phyloP scores from a whole-genome alignment of 2,797 vertebrate species.

The Mycteria americana region DNA sequence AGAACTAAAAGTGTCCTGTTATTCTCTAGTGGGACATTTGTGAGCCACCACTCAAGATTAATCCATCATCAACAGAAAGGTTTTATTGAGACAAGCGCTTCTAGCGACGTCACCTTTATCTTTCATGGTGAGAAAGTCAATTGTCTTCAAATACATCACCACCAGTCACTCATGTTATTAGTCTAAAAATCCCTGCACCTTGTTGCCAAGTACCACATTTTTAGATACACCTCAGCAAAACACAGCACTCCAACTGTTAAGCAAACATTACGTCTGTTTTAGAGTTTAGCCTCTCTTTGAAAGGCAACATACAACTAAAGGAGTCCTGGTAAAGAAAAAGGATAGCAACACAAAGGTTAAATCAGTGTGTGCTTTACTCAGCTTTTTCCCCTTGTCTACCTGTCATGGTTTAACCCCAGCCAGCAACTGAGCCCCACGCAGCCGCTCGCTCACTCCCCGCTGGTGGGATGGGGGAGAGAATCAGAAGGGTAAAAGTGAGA shows the following conservation, averaged over 20 bases:
- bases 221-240: not conserved
- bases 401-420: too few relatives aligned
- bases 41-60: not conserved
- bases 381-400: not conserved
- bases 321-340: not conserved
- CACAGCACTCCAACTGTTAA: not conserved
- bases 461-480: too few relatives aligned
- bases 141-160: not conserved
- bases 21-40: not conserved
- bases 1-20: not conserved
- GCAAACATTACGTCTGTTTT: not conserved
- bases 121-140: not conserved
- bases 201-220: not conserved
- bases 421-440: too few relatives aligned
- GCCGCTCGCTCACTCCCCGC: too few relatives aligned
- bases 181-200: not conserved
- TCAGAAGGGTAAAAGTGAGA: too few relatives aligned
- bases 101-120: not conserved
- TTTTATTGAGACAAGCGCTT: not conserved
- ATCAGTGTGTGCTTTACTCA: not conserved
- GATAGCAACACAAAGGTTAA: not conserved
- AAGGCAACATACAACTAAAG: not conserved
- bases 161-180: not conserved
- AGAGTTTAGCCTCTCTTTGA: not conserved
- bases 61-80: not conserved